phyloP scores from a whole-genome alignment of 2,888 invertebrate species.

The Noctua pronuba region DNA sequence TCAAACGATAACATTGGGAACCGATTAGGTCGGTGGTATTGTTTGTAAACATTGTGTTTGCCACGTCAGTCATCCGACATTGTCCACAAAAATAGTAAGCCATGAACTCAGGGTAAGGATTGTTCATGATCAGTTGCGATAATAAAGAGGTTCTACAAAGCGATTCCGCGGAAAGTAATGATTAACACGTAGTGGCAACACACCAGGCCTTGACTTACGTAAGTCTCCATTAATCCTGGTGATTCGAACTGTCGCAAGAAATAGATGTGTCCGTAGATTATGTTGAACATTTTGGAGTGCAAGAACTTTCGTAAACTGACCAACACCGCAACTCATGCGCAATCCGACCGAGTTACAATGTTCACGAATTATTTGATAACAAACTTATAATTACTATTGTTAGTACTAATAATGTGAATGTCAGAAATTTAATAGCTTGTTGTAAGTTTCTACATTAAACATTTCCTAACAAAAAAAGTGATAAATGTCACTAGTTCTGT shows the following conservation, averaged over 20 bases:
- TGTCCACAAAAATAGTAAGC: conserved; percentile 67
- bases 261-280: conserved; percentile 69
- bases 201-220: conserved; percentile 44
- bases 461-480: conserved; percentile 1
- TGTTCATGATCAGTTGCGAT: conserved; percentile 24
- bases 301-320: conserved; percentile 70
- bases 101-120: conserved; percentile 43
- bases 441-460: conserved; percentile 12
- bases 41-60: conserved; percentile 69
- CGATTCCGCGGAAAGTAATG: conserved; percentile 29
- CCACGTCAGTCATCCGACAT: conserved; percentile 64
- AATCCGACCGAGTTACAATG: conserved; percentile 70
- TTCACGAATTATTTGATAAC: conserved; percentile 74
- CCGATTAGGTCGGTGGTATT: conserved; percentile 49
- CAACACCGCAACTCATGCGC: conserved; percentile 59
- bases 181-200: conserved; percentile 31
- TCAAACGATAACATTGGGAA: conserved; percentile 55
- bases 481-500: background rate
- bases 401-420: conserved; percentile 55
- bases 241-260: conserved; percentile 61
- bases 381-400: conserved; percentile 68
- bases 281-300: conserved; percentile 63
- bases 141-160: conserved; percentile 23
- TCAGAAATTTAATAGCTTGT: conserved; percentile 8
- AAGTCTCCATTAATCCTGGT: conserved; percentile 60